Evolutionary conservation across 2,113 vertebrate species (phyloP), one percentile per base, ranked within the genome.

Genomic region (Takifugu bimaculatus): DNA sequence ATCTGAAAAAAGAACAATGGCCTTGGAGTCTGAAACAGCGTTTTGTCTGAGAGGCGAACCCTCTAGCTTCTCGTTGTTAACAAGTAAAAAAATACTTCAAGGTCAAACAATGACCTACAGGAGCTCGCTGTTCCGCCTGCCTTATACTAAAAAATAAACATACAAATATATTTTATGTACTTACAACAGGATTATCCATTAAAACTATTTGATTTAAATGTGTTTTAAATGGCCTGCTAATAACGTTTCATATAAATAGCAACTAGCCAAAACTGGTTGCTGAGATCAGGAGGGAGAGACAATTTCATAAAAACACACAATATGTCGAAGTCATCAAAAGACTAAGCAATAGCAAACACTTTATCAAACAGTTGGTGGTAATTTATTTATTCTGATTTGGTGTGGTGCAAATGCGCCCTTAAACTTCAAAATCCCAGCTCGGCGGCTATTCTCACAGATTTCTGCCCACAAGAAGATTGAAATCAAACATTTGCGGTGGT

Each of bases 21-120:
- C 61, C 42, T 50, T 25, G 45, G 25, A 59, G 57, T 62, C 50
- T 60, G 26, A 12, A 66, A 6, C 13, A 57, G 39, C 53, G 54
- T 7, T 32, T 3, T 13, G 26, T 5, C 44, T 51, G 39, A 11
- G 50, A 68, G 20, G 70, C 50, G 39, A 54, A 60, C 59, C 56
- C 47, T 66, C 70, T 62, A 68, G 48, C 13, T 69, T 52, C 26
- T 50, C 39, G 54, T 0, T 58, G 63, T 68, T 43, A 64, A 57
- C 28, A 54, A 47, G 64, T 10, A n/a, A n/a, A 48, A 2, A n/a
- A 76, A 74, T 60, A 75, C 52, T 66, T 86, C 83, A 91, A 90
- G 89, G 89, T 91, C 84, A 90, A 78, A 89, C 79, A 85, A 87
- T 70, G 77, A 70, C 44, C 63, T 58, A 39, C 42, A 6, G 56